phyloP scores from a whole-genome alignment of 2,113 vertebrate species.

The Prionailurus viverrinus region DNA sequence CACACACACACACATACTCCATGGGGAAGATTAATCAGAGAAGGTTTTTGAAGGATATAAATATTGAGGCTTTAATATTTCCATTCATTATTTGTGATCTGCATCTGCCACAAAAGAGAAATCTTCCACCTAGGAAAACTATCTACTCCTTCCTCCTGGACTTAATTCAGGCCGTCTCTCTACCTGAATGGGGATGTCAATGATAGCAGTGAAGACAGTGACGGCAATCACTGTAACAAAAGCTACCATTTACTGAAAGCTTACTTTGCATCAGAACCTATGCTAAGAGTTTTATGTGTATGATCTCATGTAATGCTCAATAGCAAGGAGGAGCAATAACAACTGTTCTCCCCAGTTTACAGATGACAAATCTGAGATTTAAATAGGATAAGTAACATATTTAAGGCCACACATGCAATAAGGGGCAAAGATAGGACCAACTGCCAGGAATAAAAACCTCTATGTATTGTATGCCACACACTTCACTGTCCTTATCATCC shows the following conservation, averaged over 20 bases:
- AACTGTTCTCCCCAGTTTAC: not conserved
- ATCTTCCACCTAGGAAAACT: not conserved
- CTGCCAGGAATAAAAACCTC: not conserved
- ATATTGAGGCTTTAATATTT: slow-evolving; percentile 69
- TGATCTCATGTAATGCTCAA: not conserved
- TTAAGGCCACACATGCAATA: not conserved
- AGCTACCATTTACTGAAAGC: not conserved
- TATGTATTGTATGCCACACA: fast-evolving
- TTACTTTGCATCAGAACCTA: not conserved
- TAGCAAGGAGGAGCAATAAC: not conserved
- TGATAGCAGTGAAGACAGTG: not conserved
- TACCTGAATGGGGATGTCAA: not conserved
- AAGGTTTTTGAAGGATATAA: slow-evolving; percentile 60
- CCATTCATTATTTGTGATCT: slow-evolving; percentile 58
- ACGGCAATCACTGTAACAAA: not conserved
- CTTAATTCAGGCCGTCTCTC: not conserved
- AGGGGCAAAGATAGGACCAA: not conserved
- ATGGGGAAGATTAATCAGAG: slow-evolving; percentile 27
- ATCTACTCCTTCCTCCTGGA: not conserved
- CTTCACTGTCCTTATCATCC: not conserved
- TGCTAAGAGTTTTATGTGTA: not conserved
- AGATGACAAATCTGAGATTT: not conserved
- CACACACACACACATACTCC: not conserved
- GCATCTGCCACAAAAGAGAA: slow-evolving; percentile 52
- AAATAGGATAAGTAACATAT: not conserved